Percentiles rank a stretch among this genome's conserved stretches.
Conservation (phyloP, 2,888 invertebrate species). For the Callimorpha dominula region DNA sequence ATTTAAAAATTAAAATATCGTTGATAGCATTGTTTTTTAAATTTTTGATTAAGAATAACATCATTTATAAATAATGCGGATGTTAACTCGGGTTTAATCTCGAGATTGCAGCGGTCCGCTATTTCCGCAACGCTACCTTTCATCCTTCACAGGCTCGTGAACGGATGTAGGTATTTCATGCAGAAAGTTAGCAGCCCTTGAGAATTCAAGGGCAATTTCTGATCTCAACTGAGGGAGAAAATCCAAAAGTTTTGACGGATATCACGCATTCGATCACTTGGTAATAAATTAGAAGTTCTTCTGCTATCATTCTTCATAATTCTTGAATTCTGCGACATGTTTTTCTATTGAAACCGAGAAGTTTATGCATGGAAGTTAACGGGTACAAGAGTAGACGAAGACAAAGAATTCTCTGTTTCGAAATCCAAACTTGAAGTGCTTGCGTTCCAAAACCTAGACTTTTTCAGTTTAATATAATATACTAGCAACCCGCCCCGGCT, state of each 20-base stretch:
- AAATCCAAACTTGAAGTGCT: no score
- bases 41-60: neutral
- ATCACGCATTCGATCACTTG: neutral
- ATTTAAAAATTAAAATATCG: neutral
- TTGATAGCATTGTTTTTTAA: neutral
- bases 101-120: conserved; percentile 27
- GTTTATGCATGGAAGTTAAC: no score
- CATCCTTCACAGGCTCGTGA: neutral
- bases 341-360: no score
- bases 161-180: conserved; percentile 11
- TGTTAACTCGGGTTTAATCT: conserved; percentile 20
- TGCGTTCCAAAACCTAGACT: no score
- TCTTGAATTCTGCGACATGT: no score
- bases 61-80: conserved; percentile 21
- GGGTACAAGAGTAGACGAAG: no score
- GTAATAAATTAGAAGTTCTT: no score
- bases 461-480: no score
- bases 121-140: conserved; percentile 22
- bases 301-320: no score
- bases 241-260: neutral
- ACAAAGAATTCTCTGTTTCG: no score
- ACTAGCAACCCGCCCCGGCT: no score
- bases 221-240: neutral
- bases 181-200: neutral
- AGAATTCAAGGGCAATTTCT: neutral